phyloP scores from a whole-genome alignment of 2,113 vertebrate genomes.

The Leucopternis melanops region DNA sequence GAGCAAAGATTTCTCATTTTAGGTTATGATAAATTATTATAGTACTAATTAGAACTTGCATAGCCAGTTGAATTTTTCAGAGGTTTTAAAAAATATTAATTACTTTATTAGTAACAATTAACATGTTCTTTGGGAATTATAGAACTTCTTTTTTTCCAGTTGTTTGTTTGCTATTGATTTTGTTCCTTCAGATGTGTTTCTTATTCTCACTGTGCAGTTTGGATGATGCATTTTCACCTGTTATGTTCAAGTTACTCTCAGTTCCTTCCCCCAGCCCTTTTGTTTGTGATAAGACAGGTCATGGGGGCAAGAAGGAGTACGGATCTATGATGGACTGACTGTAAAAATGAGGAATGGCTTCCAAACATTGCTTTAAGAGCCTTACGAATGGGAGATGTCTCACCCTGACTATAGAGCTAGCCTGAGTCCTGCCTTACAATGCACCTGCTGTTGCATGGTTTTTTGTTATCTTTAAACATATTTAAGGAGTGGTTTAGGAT shows the following conservation, averaged over 20 bases:
- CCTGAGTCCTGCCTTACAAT: not conserved
- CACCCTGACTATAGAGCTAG: not conserved
- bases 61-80: not conserved
- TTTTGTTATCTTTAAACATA: not conserved
- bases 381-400: not conserved
- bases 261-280: not conserved
- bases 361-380: not conserved
- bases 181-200: not conserved
- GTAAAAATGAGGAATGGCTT: not conserved
- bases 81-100: not conserved
- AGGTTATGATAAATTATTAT: not conserved
- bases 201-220: not conserved
- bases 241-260: not conserved
- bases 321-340: not conserved
- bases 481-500: not conserved
- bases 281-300: not conserved
- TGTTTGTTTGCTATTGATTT: not conserved
- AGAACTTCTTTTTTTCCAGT: not conserved
- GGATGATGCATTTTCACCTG: not conserved
- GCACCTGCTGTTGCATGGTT: not conserved
- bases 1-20: not conserved
- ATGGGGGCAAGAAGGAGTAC: not conserved
- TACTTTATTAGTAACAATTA: slow-evolving; percentile 19
- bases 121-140: not conserved
- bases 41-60: slow-evolving; percentile 17